phyloP scores from a whole-genome alignment of 2,797 vertebrate species.

The Enteromius thamalakanensis region DNA sequence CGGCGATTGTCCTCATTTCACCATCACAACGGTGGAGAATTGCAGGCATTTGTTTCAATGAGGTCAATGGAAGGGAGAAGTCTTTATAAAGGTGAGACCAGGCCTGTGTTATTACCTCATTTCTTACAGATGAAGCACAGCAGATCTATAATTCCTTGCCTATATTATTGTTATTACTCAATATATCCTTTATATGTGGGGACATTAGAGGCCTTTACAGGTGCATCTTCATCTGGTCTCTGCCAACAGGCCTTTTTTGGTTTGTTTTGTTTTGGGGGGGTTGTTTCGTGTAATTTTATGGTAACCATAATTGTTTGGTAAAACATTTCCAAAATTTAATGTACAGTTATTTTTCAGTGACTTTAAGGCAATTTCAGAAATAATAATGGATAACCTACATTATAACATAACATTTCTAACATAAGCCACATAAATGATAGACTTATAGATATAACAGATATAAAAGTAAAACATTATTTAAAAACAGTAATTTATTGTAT shows the following conservation, averaged over 20 bases:
- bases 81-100: neutral
- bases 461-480: neutral
- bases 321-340: neutral
- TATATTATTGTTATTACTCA: neutral
- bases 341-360: no score
- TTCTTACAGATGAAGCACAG: slow-evolving; percentile 5
- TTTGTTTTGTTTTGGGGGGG: neutral
- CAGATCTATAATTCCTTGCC: neutral
- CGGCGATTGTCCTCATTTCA: neutral
- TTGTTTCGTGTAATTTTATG: neutral
- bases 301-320: neutral
- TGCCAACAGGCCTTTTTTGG: neutral
- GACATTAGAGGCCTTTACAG: neutral
- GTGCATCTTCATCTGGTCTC: neutral
- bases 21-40: neutral
- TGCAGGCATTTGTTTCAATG: slow-evolving; percentile 31
- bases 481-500: neutral
- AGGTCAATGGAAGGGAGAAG: slow-evolving; percentile 10
- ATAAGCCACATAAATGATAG: neutral
- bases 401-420: neutral
- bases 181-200: slow-evolving; percentile 1
- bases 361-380: neutral
- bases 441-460: neutral
- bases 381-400: neutral
- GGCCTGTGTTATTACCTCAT: neutral